Evolutionary conservation across 1,140 invertebrate genomes (phyloP).

Genomic region (Drosophila grimshawi): DNA sequence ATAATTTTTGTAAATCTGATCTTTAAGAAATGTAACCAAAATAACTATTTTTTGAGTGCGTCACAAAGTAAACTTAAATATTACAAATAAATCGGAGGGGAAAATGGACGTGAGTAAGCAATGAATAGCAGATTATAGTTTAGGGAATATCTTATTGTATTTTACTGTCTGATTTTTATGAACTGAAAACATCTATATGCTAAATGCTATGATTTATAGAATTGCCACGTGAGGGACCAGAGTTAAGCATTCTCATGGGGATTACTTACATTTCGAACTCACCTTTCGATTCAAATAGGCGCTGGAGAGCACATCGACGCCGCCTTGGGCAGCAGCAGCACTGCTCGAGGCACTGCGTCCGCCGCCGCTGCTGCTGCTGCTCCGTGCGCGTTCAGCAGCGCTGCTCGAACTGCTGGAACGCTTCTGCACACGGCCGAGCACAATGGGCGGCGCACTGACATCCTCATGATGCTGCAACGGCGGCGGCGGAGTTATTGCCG

Average conservation of each 20-base stretch:
- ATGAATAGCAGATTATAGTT: no score
- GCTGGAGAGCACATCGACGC: slow-evolving; percentile 66
- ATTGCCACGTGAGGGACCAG: not conserved
- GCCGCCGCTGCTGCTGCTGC: slow-evolving; percentile 19
- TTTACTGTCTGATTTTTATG: no score
- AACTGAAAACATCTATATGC: no score
- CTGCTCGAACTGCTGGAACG: slow-evolving; percentile 57
- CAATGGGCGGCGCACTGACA: slow-evolving; percentile 68
- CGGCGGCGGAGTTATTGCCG: slow-evolving; percentile 64
- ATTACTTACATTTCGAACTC: slow-evolving; percentile 83
- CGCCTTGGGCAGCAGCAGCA: slow-evolving; percentile 22
- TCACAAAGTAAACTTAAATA: no score
- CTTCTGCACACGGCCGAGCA: slow-evolving; percentile 75
- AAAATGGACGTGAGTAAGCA: no score
- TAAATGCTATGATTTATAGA: no score
- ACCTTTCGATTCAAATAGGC: slow-evolving; percentile 83
- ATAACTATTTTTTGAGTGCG: no score
- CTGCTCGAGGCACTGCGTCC: slow-evolving; percentile 30
- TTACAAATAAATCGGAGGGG: no score
- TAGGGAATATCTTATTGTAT: no score
- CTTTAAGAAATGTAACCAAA: no score
- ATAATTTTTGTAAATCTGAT: no score
- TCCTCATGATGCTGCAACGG: slow-evolving; percentile 73
- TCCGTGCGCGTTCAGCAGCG: slow-evolving; percentile 37
- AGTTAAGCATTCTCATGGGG: slow-evolving; percentile 56